Evolutionary conservation across 30 jellyfish, hydroid and myxozoan genomes (phyloP).

Genomic region (Aurelia sp.): DNA sequence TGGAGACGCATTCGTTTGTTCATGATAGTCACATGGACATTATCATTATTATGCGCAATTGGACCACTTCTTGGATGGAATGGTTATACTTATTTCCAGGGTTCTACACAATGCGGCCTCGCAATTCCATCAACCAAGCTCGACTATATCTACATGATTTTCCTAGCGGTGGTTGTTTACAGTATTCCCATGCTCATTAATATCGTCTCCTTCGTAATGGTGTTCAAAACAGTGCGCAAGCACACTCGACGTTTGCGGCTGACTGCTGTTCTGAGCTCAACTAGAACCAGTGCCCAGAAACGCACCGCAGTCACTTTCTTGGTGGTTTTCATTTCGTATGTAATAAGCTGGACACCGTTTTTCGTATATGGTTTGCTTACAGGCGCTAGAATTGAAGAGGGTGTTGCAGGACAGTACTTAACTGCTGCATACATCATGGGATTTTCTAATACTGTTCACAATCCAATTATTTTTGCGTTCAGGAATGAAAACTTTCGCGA

Average conservation of each 20-base stretch:
- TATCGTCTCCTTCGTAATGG: conserved; percentile 25
- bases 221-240: conserved; percentile 49
- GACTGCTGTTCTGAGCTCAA: conserved; percentile 28
- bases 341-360: conserved; percentile 75
- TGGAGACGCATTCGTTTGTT: conserved; percentile 41
- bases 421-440: conserved; percentile 62
- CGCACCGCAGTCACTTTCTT: conserved; percentile 59
- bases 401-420: conserved; percentile 52
- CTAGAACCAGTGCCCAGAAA: conserved; percentile 24
- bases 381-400: conserved; percentile 34
- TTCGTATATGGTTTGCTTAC: conserved; percentile 40
- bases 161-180: conserved; percentile 50
- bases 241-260: conserved; percentile 48
- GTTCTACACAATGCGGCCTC: conserved; percentile 58
- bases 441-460: conserved; percentile 57
- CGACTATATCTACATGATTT: conserved; percentile 50
- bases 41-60: conserved; percentile 44
- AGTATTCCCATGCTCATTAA: conserved; percentile 45
- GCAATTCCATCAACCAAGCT: conserved; percentile 9
- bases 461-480: conserved; percentile 63
- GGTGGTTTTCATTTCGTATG: conserved; percentile 51
- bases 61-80: conserved; percentile 68
- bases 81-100: conserved; percentile 6
- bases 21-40: conserved; percentile 46
- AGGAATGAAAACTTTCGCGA: conserved; percentile 45